Percentiles rank a stretch among this genome's conserved stretches.
phyloP scores from a whole-genome alignment of 2,113 vertebrate species.

The Plectropomus leopardus region DNA sequence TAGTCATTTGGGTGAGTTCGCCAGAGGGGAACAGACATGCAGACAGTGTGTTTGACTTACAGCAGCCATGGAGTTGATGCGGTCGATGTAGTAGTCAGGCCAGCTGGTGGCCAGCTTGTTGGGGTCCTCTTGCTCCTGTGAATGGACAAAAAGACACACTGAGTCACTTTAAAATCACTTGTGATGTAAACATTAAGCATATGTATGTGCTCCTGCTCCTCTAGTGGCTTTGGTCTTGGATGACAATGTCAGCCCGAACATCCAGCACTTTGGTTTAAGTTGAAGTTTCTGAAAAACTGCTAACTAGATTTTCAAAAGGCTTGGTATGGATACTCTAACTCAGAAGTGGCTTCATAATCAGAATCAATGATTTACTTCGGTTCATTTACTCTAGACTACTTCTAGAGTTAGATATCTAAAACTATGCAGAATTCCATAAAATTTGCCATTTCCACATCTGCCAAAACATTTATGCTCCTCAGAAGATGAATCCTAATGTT shows the following conservation, averaged over 20 bases:
- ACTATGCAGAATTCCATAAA: too few species aligned
- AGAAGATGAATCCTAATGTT: background rate
- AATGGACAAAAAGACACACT: conserved; percentile 57
- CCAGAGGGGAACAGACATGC: background rate
- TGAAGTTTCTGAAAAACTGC: too few species aligned
- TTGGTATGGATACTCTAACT: too few species aligned
- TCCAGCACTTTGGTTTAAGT: too few species aligned
- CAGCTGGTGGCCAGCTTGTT: conserved; percentile 98
- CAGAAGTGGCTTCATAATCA: too few species aligned
- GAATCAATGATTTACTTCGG: too few species aligned
- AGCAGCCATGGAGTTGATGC: conserved; percentile 98
- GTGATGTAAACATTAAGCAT: background rate
- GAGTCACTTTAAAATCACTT: conserved; percentile 12
- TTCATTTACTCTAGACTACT: too few species aligned
- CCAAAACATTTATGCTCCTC: background rate
- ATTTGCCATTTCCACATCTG: too few species aligned
- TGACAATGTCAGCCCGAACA: too few species aligned
- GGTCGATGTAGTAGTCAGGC: conserved; percentile 99
- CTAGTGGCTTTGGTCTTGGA: background rate
- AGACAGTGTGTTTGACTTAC: conserved; percentile 84
- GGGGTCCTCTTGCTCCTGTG: conserved; percentile 97
- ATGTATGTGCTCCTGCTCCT: background rate
- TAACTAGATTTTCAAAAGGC: too few species aligned
- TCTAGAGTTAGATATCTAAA: too few species aligned
- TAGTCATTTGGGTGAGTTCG: background rate